A percentile compares a stretch with the other conserved stretches of the same genome.
Evolutionary conservation across 2,113 vertebrate genomes (phyloP).

Genomic region (Peromyscus leucopus): DNA sequence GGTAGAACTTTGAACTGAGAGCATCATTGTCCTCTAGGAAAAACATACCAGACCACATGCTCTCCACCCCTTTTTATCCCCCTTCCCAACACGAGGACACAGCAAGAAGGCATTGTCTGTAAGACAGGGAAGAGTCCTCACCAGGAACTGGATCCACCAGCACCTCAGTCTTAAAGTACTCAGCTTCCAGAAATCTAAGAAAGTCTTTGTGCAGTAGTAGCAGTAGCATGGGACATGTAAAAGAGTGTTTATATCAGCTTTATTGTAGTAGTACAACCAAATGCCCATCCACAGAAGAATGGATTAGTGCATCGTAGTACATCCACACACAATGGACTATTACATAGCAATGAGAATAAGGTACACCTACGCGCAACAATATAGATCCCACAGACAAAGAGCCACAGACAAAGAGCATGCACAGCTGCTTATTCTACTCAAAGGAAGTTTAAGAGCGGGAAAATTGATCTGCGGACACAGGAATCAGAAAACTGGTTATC

Average conservation of each 20-base stretch:
- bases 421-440: neutral
- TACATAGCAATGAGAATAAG: neutral
- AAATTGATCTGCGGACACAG: neutral
- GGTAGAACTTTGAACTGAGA: neutral
- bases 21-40: neutral
- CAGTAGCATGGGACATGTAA: neutral
- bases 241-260: conserved; percentile 33
- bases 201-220: neutral
- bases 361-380: neutral
- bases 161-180: neutral
- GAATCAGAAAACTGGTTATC: neutral
- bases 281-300: neutral
- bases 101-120: neutral
- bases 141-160: neutral
- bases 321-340: neutral
- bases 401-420: neutral
- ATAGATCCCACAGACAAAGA: neutral
- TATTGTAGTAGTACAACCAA: conserved; percentile 7
- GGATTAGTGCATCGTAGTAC: neutral
- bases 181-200: neutral
- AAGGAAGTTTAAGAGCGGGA: neutral
- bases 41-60: neutral
- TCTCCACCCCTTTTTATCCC: neutral
- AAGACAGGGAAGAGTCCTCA: neutral
- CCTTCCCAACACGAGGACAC: neutral